Percentiles rank a stretch among this genome's conserved stretches.
Conservation (phyloP, 2,888 invertebrate species). For the Xestia ashworthii region DNA sequence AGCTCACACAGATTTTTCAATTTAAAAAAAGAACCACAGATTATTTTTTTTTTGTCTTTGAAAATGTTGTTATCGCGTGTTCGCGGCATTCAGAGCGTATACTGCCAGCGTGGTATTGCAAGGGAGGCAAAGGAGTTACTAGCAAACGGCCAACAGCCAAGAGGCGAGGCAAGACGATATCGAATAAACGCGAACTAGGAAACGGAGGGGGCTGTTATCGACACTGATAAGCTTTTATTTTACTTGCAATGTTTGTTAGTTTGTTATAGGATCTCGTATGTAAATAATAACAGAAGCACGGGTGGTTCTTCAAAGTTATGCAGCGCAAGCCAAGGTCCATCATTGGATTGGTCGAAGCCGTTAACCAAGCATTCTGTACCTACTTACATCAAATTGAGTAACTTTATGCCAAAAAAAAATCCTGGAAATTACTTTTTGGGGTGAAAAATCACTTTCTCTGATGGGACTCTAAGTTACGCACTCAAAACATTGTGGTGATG, state of each 20-base stretch:
- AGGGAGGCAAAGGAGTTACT: slow-evolving; percentile 61
- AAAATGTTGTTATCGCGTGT: slow-evolving; percentile 63
- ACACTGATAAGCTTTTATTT: not conserved
- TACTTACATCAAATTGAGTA: too few species aligned
- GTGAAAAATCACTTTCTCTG: not conserved
- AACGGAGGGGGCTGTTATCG: slow-evolving; percentile 53
- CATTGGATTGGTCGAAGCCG: not conserved
- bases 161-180: slow-evolving; percentile 50
- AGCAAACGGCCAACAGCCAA: slow-evolving; percentile 33
- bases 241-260: not conserved
- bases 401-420: too few species aligned
- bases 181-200: slow-evolving; percentile 68
- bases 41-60: slow-evolving; percentile 19
- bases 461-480: not conserved
- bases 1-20: not conserved
- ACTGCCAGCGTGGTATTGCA: slow-evolving; percentile 49
- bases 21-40: slow-evolving; percentile 11
- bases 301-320: not conserved
- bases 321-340: not conserved
- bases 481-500: not conserved
- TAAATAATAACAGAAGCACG: not conserved
- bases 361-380: too few species aligned
- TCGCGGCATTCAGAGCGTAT: slow-evolving; percentile 39
- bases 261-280: not conserved
- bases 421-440: not conserved